These are phyloP conservation scores for Craterocephalus amniculus DNA, from an alignment of 2,797 vertebrate genomes.

Conservation along the genomic window DNA sequence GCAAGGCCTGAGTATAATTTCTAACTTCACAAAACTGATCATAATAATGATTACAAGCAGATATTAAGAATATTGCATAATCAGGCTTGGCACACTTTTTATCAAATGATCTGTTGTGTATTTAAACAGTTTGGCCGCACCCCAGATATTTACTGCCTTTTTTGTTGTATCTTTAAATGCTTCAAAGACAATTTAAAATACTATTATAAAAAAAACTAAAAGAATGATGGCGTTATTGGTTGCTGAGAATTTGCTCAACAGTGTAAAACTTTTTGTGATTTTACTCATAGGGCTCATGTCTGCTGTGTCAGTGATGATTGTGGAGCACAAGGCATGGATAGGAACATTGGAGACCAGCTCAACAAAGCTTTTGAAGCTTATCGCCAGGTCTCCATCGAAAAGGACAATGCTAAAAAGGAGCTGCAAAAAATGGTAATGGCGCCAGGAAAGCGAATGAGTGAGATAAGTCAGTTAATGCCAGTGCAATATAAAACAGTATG, in stretches of 20 bases:
- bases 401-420: slow-evolving; percentile 89
- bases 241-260: background rate
- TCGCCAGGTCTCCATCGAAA: slow-evolving; percentile 94
- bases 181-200: background rate
- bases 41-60: slow-evolving; percentile 3
- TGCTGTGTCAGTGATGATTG: slow-evolving; percentile 90
- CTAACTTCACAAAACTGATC: background rate
- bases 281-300: slow-evolving; percentile 77
- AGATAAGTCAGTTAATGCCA: slow-evolving; percentile 8
- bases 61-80: slow-evolving; percentile 23
- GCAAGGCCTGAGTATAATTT: slow-evolving; percentile 2
- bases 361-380: slow-evolving; percentile 98
- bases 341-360: slow-evolving; percentile 96
- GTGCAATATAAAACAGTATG: background rate
- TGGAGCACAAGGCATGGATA: slow-evolving; percentile 92
- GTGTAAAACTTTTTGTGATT: slow-evolving; percentile 6
- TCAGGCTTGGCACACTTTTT: slow-evolving; percentile 15
- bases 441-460: background rate
- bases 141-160: slow-evolving; percentile 13
- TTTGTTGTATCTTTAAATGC: background rate
- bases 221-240: background rate
- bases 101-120: no score
- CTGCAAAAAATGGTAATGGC: slow-evolving; percentile 90
- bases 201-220: background rate
- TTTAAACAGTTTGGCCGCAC: slow-evolving; percentile 9